Evolutionary conservation across 1,140 invertebrate genomes (phyloP).

Genomic region (Tetramorium parvispinum): DNA sequence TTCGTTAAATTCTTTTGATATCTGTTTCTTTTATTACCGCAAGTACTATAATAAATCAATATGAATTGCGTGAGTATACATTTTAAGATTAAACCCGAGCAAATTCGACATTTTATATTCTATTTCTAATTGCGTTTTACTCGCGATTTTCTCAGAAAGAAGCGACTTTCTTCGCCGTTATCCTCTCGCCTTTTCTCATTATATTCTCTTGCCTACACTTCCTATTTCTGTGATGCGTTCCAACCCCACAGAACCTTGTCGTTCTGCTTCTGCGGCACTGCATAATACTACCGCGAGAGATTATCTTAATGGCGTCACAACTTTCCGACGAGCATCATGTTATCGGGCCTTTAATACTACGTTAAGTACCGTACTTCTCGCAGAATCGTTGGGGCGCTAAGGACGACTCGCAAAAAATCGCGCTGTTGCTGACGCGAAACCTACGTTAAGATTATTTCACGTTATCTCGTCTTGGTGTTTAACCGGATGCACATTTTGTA

Average conservation of each 20-base stretch:
- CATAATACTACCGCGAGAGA: slow-evolving; percentile 65
- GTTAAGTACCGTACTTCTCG: slow-evolving; percentile 59
- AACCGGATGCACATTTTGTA: slow-evolving; percentile 43
- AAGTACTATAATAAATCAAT: background rate
- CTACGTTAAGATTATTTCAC: slow-evolving; percentile 48
- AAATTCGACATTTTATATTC: slow-evolving; percentile 33
- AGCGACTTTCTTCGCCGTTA: slow-evolving; percentile 32
- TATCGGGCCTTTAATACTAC: slow-evolving; percentile 67
- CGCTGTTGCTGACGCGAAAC: slow-evolving; percentile 38
- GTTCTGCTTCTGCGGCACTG: slow-evolving; percentile 40
- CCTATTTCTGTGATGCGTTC: background rate
- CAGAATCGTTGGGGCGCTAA: slow-evolving; percentile 37
- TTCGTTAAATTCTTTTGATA: background rate
- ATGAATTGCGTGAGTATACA: background rate
- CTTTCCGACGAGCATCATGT: slow-evolving; percentile 70
- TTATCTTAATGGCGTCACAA: slow-evolving; percentile 78
- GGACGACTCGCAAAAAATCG: slow-evolving; percentile 41
- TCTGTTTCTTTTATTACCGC: background rate
- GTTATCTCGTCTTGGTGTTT: slow-evolving; percentile 34
- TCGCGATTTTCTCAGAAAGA: background rate
- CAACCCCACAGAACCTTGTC: slow-evolving; percentile 15
- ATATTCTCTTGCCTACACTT: slow-evolving; percentile 9
- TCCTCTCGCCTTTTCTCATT: slow-evolving; percentile 12
- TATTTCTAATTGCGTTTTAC: slow-evolving; percentile 32
- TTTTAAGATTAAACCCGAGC: slow-evolving; percentile 16